Base-by-base conservation (phyloP, 2,888 invertebrate genomes). In the Sycophila texana region DNA sequence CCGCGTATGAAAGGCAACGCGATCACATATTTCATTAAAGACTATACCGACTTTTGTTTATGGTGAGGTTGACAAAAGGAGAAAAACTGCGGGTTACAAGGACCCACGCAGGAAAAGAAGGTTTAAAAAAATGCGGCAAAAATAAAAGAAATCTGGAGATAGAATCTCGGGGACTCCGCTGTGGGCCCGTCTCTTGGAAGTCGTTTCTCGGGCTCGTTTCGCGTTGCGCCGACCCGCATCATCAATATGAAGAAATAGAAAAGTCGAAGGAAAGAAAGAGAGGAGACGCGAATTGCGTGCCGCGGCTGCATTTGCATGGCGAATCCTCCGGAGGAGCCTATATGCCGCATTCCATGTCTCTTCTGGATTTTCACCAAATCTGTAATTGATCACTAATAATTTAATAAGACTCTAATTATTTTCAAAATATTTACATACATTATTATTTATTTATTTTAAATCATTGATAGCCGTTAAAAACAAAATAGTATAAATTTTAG, bases 151-250 rank as follows among this genome's bases (percentile, higher is more conserved):
- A 39, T 39, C 39, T 20, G 57, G 16, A 63, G 39, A 63, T 13
- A 63, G 26, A 16, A 63, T n/a, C 39, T 63, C 2, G 26, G 30
- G 16, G 14, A 7, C 57, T 57, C 20, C 18, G n/a, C 57, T 57
- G 57, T 20, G n/a, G 57, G 57, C 57, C 20, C 57, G 47, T 20
- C 53, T 72, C 72, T 12, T 51, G 61, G 61, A 61, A 63, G 66
- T 66, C 65, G 74, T 66, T 57, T 73, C 63, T 39, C 10, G 74
- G 66, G 73, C 58, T 61, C 73, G 71, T 26, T 7, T 53, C 65
- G 75, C 49, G 65, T 57, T 77, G 47, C 60, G 79, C 18, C 74
- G 83, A 83, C 86, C 86, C 86, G 86, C 86, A 86, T 86, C 81
- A 70, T 83, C 82, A 77, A 82, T 82, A 80, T 74, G 79, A 83